Evolutionary conservation across 2,113 vertebrate genomes (phyloP).

Genomic region (Pithys albifrons): DNA sequence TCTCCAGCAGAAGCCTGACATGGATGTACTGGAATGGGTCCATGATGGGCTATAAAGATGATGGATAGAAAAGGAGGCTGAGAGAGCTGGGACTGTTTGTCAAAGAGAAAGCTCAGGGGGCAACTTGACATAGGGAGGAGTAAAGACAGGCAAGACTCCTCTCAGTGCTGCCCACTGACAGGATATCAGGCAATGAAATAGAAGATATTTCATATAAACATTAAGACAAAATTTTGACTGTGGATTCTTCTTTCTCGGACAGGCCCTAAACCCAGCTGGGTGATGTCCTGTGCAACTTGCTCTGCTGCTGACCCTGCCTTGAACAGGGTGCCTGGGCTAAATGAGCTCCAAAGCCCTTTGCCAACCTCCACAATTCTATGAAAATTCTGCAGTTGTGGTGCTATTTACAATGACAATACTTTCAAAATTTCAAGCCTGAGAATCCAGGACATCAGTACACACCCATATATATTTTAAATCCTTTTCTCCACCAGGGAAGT

Average conservation of each 20-base stretch:
- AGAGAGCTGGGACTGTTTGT: background rate
- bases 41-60: background rate
- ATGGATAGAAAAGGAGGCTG: background rate
- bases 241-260: background rate
- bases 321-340: background rate
- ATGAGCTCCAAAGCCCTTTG: background rate
- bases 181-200: background rate
- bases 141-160: background rate
- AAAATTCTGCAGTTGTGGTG: background rate
- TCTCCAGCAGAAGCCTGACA: rapidly evolving
- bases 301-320: background rate
- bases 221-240: too few relatives aligned
- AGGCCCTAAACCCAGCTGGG: background rate
- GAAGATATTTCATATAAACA: background rate
- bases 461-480: background rate
- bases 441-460: background rate
- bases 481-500: background rate
- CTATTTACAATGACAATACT: background rate
- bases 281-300: background rate
- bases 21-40: background rate
- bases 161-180: background rate
- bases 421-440: background rate
- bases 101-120: background rate
- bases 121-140: background rate
- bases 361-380: background rate